Evolutionary conservation across 2,888 invertebrate genomes (phyloP).

Genomic region (Acholoe squamosa): DNA sequence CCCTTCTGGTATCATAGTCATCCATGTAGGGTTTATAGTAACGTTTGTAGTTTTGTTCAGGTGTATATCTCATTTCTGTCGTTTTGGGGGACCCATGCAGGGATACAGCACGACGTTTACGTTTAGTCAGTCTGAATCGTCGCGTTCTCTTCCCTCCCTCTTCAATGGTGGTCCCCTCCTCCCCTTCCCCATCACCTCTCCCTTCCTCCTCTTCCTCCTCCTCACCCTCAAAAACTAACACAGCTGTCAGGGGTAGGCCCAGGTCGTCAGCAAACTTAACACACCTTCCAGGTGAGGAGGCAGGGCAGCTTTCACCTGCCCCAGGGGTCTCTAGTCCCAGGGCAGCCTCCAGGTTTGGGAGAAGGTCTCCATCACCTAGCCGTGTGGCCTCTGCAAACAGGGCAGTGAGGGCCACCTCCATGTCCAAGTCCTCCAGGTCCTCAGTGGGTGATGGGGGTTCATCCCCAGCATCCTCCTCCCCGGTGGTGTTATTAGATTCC

Average conservation of each 20-base stretch:
- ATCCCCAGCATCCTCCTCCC: background rate
- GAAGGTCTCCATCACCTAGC: background rate
- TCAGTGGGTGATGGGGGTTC: background rate
- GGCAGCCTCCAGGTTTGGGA: background rate
- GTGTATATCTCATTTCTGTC: background rate
- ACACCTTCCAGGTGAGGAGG: background rate
- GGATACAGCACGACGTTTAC: background rate
- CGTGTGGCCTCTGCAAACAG: background rate
- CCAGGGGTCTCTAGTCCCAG: background rate
- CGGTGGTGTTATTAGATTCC: background rate
- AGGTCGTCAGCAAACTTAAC: constrained; percentile 34
- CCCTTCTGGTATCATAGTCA: constrained; percentile 20
- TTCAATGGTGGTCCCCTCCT: no score
- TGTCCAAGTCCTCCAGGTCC: background rate
- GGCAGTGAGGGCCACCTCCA: background rate
- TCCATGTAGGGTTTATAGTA: constrained; percentile 40
- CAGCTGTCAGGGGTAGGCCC: background rate
- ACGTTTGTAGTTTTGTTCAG: background rate
- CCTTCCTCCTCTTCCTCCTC: background rate
- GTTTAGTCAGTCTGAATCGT: background rate
- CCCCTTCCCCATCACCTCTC: background rate
- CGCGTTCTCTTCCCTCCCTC: background rate
- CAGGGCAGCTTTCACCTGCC: background rate
- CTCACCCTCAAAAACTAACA: background rate
- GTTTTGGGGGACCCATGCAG: background rate